phyloP scores from a whole-genome alignment of 2,113 vertebrate species.

The Scortum barcoo region DNA sequence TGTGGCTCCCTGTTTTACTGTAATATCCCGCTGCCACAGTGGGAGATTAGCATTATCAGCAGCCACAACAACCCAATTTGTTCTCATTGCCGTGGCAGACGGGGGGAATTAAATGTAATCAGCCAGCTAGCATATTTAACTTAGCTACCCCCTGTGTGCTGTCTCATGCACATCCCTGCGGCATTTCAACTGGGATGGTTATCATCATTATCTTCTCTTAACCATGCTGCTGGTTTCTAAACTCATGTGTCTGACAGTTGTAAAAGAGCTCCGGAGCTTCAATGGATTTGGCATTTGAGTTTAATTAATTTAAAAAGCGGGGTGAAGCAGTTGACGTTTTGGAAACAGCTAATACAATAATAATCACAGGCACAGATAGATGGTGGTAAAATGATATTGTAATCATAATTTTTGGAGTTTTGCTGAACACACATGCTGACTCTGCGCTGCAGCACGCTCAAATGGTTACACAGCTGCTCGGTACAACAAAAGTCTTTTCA shows the following conservation, averaged over 20 bases:
- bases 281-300: constrained; percentile 27
- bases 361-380: constrained; percentile 32
- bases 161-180: constrained; percentile 50
- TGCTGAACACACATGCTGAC: constrained; percentile 30
- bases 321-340: constrained; percentile 10
- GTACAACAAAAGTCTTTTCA: not conserved
- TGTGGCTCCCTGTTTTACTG: constrained; percentile 68
- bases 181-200: constrained; percentile 50
- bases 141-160: constrained; percentile 65
- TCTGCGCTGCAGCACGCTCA: not conserved
- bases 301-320: constrained; percentile 51
- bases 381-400: constrained; percentile 26
- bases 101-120: constrained; percentile 74
- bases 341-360: constrained; percentile 12
- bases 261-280: constrained; percentile 25
- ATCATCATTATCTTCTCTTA: constrained; percentile 65
- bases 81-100: constrained; percentile 70
- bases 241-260: constrained; percentile 42
- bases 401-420: constrained; percentile 28
- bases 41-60: constrained; percentile 75
- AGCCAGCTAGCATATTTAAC: constrained; percentile 78
- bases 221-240: constrained; percentile 48
- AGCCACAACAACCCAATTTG: constrained; percentile 77
- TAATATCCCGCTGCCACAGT: constrained; percentile 63
- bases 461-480: constrained; percentile 35